phyloP scores from a whole-genome alignment of 2,797 vertebrate genomes.

The Protosalanx chinensis region DNA sequence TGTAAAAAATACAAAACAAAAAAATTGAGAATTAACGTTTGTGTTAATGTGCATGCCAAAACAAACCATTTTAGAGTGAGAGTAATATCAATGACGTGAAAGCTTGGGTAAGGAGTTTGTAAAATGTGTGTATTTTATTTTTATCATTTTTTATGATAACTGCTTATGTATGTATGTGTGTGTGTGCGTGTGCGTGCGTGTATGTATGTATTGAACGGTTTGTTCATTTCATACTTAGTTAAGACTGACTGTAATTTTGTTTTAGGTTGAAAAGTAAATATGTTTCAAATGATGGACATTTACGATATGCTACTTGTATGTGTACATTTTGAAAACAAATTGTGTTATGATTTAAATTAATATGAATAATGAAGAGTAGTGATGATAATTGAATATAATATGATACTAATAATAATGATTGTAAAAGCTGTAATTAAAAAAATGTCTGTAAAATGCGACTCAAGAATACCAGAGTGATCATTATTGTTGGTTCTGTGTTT shows the following conservation, averaged over 20 bases:
- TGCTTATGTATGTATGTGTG: conserved; percentile 73
- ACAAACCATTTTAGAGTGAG: conserved; percentile 72
- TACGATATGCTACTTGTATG: conserved; percentile 82
- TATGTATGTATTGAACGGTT: conserved; percentile 76
- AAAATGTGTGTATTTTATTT: conserved; percentile 83
- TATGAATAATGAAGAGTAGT: conserved; percentile 72
- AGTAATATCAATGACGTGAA: conserved; percentile 69
- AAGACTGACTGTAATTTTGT: conserved; percentile 72
- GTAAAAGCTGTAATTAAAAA: conserved; percentile 78
- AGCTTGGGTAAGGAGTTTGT: conserved; percentile 78
- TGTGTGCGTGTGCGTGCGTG: conserved; percentile 48
- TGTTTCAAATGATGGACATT: conserved; percentile 75
- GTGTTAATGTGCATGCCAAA: conserved; percentile 82
- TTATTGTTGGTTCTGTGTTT: not conserved
- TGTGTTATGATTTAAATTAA: conserved; percentile 78
- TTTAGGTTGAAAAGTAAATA: conserved; percentile 75
- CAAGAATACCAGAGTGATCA: not conserved
- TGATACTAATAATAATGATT: conserved; percentile 72
- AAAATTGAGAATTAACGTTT: conserved; percentile 59
- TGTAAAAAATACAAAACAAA: conserved; percentile 35
- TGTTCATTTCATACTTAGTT: conserved; percentile 81
- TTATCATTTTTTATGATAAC: conserved; percentile 78
- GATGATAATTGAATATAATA: conserved; percentile 73
- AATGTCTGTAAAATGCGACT: conserved; percentile 59
- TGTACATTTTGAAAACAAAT: conserved; percentile 76